Evolutionary conservation across 1,140 invertebrate genomes (phyloP).

Genomic region (Pectinophora gossypiella): DNA sequence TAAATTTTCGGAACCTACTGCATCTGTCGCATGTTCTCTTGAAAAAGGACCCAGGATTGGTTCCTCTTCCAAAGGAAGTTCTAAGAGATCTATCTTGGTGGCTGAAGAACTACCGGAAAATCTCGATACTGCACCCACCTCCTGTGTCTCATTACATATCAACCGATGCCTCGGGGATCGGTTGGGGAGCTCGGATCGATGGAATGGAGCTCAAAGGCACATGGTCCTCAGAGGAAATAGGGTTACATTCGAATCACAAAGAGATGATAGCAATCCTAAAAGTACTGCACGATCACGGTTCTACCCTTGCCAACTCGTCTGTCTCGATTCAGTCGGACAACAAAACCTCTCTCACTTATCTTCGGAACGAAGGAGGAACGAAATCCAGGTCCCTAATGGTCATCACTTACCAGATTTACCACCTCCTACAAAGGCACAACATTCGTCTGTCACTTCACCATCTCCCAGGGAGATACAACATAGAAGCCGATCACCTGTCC

Average conservation of each 20-base stretch:
- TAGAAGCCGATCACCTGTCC: too few species aligned
- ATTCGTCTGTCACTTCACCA: constrained; percentile 20
- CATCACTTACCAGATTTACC: constrained; percentile 19
- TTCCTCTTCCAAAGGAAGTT: background rate
- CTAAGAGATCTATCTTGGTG: background rate
- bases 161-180: too few species aligned
- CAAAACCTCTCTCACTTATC: constrained; percentile 33
- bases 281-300: too few species aligned
- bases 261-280: too few species aligned
- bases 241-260: constrained; percentile 13
- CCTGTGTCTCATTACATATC: constrained; percentile 12
- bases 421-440: constrained; percentile 17
- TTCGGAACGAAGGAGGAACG: constrained; percentile 45
- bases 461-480: constrained; percentile 23
- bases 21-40: background rate
- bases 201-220: constrained; percentile 4
- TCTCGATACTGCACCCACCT: background rate
- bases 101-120: background rate
- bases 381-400: constrained; percentile 32
- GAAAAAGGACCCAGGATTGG: background rate
- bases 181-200: constrained; percentile 31
- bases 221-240: constrained; percentile 23
- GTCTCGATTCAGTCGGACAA: too few species aligned
- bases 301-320: too few species aligned
- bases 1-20: background rate